Evolutionary conservation across 1,140 invertebrate species (phyloP), one percentile per base, ranked within the genome.

Genomic region (Eciton burchellii): DNA sequence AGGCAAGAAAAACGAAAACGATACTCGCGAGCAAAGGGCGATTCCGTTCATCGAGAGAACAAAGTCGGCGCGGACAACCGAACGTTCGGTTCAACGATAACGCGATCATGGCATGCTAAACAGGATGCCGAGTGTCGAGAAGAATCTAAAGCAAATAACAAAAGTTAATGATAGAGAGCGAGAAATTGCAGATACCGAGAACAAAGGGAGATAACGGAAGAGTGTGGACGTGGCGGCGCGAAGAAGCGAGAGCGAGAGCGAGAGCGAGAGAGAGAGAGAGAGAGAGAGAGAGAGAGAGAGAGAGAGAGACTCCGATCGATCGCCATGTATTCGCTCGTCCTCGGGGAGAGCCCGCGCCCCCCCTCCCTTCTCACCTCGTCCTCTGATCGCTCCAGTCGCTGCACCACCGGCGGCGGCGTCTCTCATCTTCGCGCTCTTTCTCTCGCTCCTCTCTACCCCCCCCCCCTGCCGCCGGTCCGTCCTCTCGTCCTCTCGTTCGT

Each of bases 261-360:
- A 35, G 35, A 45, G 72, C 74, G 82, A 72, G 79, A 74, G 81
- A 82, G 59, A 72, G 35, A 35, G 6, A 35, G 35, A 6, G 6
- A 35, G 35, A 2, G 2, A 35, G 35, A 35, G 2, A 35, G 35
- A 35, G 2, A 35, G 35, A 35, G 2, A 2, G 35, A 35, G 6
- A 35, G 6, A 35, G 35, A 35, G 87, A 84, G 87, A 59, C 88
- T 6, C 35, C 90, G 89, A 91, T 91, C 90, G 90, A 88, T 86
- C 83, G 89, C 82, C 73, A 76, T 62, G 74, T 35, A 35, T 87
- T 84, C 84, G 81, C 79, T 89, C 85, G 72, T 71, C 73, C 71
- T 83, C 74, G 45, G 63, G 47, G 35, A 35, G 6, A 6, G 24
- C 62, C 66, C 71, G 70, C 74, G n/a, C n/a, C n/a, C n/a, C n/a